Percentiles rank a stretch among this genome's conserved stretches.
These are phyloP conservation scores for Acleris emargana DNA, from an alignment of 2,888 invertebrate species.

Conservation along the genomic window DNA sequence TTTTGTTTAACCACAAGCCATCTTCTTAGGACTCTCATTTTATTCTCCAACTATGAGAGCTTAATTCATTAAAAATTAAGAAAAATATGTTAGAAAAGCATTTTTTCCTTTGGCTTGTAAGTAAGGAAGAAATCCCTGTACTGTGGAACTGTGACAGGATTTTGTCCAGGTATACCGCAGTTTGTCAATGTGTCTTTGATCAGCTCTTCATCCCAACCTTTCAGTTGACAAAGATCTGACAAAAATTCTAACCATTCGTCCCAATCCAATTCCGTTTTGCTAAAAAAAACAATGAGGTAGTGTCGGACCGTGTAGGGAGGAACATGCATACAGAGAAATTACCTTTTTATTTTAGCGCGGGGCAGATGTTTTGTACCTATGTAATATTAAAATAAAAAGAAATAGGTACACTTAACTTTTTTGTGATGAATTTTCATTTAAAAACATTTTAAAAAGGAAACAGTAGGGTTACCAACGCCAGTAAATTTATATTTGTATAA, in stretches of 20 bases:
- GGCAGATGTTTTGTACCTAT: too few relatives aligned
- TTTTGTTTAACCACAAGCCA: too few relatives aligned
- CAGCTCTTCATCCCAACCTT: conserved; percentile 51
- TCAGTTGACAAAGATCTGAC: conserved; percentile 55
- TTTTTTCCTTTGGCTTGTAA: conserved; percentile 59
- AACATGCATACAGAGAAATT: neutral
- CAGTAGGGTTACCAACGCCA: too few relatives aligned
- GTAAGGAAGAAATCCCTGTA: conserved; percentile 62
- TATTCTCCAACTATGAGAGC: neutral
- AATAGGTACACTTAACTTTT: too few relatives aligned
- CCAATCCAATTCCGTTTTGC: conserved; percentile 62
- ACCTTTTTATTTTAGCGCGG: too few relatives aligned
- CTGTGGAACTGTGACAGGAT: conserved; percentile 55
- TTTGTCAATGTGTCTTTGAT: conserved; percentile 54
- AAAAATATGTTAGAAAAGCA: conserved; percentile 17
- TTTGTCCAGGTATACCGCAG: conserved; percentile 65
- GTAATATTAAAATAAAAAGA: too few relatives aligned
- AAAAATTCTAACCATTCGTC: conserved; percentile 64
- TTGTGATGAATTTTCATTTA: too few relatives aligned
- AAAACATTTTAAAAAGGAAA: too few relatives aligned
- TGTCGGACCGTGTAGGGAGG: neutral
- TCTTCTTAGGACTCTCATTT: too few relatives aligned
- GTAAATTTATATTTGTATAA: too few relatives aligned
- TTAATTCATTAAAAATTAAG: neutral
- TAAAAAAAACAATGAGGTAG: conserved; percentile 46